These are phyloP conservation scores for Rhodinocichla rosea DNA, from an alignment of 2,113 vertebrate genomes.

Conservation along the genomic window DNA sequence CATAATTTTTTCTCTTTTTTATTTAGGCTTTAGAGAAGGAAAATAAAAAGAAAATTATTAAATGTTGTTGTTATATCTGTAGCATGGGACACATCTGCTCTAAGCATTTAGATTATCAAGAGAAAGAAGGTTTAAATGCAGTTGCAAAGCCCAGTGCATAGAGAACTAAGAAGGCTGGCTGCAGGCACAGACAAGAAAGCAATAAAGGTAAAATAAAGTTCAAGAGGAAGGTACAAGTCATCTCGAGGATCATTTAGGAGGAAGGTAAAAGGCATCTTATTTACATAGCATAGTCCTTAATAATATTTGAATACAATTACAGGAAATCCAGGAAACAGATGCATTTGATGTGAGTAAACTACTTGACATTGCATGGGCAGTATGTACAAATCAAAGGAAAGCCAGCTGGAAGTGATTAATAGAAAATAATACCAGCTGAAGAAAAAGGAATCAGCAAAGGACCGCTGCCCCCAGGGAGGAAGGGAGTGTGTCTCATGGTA, in stretches of 20 bases:
- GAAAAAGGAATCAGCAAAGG: not conserved
- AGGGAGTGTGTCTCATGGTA: not conserved
- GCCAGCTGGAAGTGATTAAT: not conserved
- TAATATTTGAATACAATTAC: not conserved
- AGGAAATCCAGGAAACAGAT: not conserved
- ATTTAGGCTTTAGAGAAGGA: not conserved
- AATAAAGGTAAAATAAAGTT: not conserved
- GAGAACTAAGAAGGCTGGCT: not conserved
- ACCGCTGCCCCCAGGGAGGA: not conserved
- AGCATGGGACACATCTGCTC: not conserved
- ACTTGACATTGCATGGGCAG: not conserved
- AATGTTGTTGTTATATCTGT: not conserved
- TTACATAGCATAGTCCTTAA: not conserved
- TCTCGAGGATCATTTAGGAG: too few species aligned
- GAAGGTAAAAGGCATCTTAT: not conserved
- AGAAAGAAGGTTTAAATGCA: not conserved
- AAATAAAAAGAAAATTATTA: not conserved
- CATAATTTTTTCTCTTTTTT: not conserved
- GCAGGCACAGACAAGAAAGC: too few species aligned
- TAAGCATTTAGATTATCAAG: not conserved
- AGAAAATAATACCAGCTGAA: not conserved
- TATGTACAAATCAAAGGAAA: not conserved
- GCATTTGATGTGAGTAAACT: not conserved
- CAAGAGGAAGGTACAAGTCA: not conserved
- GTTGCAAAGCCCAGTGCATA: not conserved